Percentiles rank a stretch among this genome's conserved stretches.
Conservation (phyloP, 2,797 vertebrate species). For the Peromyscus melanophrys region DNA sequence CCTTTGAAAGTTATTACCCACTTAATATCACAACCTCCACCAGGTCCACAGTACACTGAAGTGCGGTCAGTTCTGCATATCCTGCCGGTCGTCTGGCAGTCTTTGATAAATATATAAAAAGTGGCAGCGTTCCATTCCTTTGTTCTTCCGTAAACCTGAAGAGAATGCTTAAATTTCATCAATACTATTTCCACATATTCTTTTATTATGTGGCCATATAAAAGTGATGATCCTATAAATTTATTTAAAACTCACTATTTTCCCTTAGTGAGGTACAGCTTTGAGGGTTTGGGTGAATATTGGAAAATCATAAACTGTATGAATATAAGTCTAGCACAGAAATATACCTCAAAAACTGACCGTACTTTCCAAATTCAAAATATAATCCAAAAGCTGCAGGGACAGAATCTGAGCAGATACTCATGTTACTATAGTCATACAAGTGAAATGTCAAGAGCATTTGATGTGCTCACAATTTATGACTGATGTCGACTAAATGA, state of each 20-base stretch:
- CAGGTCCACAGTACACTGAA: not conserved
- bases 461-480: slow-evolving; percentile 55
- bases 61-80: slow-evolving; percentile 3
- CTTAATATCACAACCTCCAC: not conserved
- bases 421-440: not conserved
- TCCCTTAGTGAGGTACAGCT: slow-evolving; percentile 67
- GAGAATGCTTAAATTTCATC: slow-evolving; percentile 78
- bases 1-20: not conserved
- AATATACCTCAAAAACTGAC: slow-evolving; percentile 35
- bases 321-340: slow-evolving; percentile 42
- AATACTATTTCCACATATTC: slow-evolving; percentile 65
- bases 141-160: slow-evolving; percentile 67
- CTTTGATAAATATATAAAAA: slow-evolving; percentile 78
- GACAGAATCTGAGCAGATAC: slow-evolving; percentile 4
- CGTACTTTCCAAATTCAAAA: slow-evolving; percentile 69
- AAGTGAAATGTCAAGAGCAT: slow-evolving; percentile 36
- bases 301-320: slow-evolving; percentile 62
- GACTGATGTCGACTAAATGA: slow-evolving; percentile 53
- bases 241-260: slow-evolving; percentile 75
- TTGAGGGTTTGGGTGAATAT: not conserved
- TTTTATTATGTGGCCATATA: slow-evolving; percentile 71
- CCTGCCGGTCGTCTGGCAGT: not conserved
- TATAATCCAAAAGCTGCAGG: slow-evolving; percentile 23
- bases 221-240: slow-evolving; percentile 78
- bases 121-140: slow-evolving; percentile 46